Percentiles rank a stretch among this genome's conserved stretches.
phyloP scores from a whole-genome alignment of 2,113 vertebrate genomes.

The Tragelaphus imberbis region DNA sequence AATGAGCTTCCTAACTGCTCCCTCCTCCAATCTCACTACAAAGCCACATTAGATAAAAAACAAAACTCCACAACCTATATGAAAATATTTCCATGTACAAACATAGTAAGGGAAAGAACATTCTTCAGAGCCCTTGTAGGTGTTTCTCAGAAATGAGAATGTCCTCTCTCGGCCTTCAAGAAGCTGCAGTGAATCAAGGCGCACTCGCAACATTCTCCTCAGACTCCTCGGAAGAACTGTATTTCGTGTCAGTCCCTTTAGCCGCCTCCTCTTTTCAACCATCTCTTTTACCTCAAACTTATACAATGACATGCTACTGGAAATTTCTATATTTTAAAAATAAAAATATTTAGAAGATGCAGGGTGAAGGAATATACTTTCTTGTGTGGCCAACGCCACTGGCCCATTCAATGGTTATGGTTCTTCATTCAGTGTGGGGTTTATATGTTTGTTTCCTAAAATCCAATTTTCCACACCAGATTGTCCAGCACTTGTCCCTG shows the following conservation, averaged over 20 bases:
- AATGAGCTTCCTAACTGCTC: neutral
- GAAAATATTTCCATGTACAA: neutral
- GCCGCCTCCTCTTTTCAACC: neutral
- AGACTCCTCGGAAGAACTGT: too few species aligned
- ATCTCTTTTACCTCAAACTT: neutral
- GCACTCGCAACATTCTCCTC: neutral
- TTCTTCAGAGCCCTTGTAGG: neutral
- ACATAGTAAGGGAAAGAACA: neutral
- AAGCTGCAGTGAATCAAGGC: neutral
- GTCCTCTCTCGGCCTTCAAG: neutral
- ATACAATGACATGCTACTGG: neutral
- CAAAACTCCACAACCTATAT: neutral
- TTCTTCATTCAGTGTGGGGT: neutral
- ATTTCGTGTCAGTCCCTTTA: neutral
- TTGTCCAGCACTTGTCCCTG: neutral
- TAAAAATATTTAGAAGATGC: neutral
- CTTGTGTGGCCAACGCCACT: neutral
- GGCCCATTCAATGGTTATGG: neutral
- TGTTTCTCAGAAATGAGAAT: neutral
- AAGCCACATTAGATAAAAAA: neutral
- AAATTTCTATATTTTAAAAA: neutral
- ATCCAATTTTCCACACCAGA: neutral
- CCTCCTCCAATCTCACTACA: neutral
- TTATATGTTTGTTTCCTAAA: neutral
- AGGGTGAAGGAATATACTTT: neutral